Evolutionary conservation across 2,797 vertebrate species (phyloP).

Genomic region (Alcedo atthis): DNA sequence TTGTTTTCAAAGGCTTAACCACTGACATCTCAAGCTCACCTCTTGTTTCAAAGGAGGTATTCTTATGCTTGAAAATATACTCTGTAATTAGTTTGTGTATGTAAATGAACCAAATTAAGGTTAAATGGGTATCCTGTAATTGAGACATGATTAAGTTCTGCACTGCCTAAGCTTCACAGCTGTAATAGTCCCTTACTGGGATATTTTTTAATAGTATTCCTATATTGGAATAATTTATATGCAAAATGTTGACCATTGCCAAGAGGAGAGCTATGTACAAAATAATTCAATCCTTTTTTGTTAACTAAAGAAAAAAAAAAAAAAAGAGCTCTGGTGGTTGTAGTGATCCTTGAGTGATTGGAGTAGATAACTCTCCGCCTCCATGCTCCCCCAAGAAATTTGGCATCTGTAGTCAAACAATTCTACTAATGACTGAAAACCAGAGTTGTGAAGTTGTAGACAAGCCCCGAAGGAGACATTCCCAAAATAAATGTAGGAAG

Average conservation of each 20-base stretch:
- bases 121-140: conserved; percentile 8
- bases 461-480: not conserved
- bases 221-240: not conserved
- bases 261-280: not conserved
- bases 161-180: not conserved
- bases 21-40: not conserved
- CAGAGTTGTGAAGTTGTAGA: conserved; percentile 10
- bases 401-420: not conserved
- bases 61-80: not conserved
- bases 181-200: not conserved
- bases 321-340: not conserved
- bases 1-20: not conserved
- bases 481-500: conserved; percentile 31
- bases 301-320: not conserved
- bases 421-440: not conserved
- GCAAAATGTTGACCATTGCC: not conserved
- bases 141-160: not conserved
- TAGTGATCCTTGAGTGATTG: not conserved
- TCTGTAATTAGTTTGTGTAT: conserved; percentile 25
- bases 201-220: not conserved
- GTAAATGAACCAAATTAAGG: conserved; percentile 10
- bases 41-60: not conserved
- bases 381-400: not conserved
- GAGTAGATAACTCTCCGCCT: not conserved
- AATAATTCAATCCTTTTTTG: not conserved